These are phyloP conservation scores for Periophthalmus magnuspinnatus DNA, from an alignment of 2,797 vertebrate species.

Conservation along the genomic window DNA sequence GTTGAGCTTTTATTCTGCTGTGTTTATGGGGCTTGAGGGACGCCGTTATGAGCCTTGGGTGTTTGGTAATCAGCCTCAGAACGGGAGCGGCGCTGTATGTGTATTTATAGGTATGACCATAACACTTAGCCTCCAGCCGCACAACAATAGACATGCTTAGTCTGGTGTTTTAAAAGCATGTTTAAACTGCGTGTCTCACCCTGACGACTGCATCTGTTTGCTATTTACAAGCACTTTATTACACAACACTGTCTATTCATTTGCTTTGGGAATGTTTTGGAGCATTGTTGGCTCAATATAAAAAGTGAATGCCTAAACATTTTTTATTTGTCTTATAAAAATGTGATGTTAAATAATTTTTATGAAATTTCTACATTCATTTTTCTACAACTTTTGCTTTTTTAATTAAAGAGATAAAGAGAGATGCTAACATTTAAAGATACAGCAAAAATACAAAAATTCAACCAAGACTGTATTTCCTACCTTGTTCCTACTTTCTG, in stretches of 20 bases:
- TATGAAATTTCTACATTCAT: not conserved
- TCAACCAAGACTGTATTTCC: not conserved
- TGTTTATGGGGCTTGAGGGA: conserved; percentile 37
- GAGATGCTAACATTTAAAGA: no score
- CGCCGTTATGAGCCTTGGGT: conserved; percentile 20
- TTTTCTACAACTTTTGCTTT: not conserved
- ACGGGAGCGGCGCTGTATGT: conserved; percentile 21
- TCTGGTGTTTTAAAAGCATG: conserved; percentile 11
- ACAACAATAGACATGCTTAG: not conserved
- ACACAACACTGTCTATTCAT: not conserved
- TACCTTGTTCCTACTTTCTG: not conserved
- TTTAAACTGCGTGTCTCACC: not conserved
- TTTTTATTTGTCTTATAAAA: not conserved
- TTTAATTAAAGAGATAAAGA: no score
- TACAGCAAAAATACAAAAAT: not conserved
- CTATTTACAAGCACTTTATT: conserved; percentile 4
- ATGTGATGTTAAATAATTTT: not conserved
- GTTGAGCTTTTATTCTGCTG: conserved; percentile 37
- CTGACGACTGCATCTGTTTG: not conserved
- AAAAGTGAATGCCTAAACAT: not conserved
- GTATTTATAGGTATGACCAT: conserved; percentile 25
- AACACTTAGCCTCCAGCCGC: not conserved
- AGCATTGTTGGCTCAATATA: not conserved
- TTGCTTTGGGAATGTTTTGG: not conserved
- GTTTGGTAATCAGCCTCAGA: conserved; percentile 47